Percentiles rank a stretch among this genome's conserved stretches.
Conservation (phyloP, 37 sponge, comb jelly and placozoan genomes). For the Spongilla lacustris region DNA sequence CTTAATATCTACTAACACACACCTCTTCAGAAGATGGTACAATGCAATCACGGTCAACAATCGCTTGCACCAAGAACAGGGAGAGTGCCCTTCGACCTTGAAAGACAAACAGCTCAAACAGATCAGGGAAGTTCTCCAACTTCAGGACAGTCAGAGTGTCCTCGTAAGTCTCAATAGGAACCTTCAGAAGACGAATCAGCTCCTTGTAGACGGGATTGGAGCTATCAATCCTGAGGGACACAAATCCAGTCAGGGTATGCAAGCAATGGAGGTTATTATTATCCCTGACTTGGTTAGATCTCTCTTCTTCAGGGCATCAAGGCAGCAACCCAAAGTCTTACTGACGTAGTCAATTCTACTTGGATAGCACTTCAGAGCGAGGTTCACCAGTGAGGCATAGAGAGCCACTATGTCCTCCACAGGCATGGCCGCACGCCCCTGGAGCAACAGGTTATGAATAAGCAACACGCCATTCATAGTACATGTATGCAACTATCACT, state of each 20-base stretch:
- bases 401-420: slow-evolving; percentile 88
- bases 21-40: slow-evolving; percentile 85
- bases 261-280: neutral
- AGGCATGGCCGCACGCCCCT: slow-evolving; percentile 85
- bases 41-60: slow-evolving; percentile 71
- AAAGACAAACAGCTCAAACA: slow-evolving; percentile 67
- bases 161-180: slow-evolving; percentile 87
- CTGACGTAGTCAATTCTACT: slow-evolving; percentile 90
- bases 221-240: slow-evolving; percentile 57
- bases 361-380: slow-evolving; percentile 95
- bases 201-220: slow-evolving; percentile 44
- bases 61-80: slow-evolving; percentile 62
- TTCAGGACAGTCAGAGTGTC: slow-evolving; percentile 88
- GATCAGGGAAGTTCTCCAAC: slow-evolving; percentile 67
- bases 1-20: neutral
- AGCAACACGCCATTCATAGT: no score
- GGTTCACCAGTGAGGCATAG: slow-evolving; percentile 86
- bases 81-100: slow-evolving; percentile 79
- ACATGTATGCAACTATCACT: no score
- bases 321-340: slow-evolving; percentile 74
- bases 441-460: neutral
- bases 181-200: slow-evolving; percentile 79
- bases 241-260: neutral
- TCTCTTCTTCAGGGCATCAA: slow-evolving; percentile 65
- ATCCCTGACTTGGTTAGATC: slow-evolving; percentile 35